These are phyloP conservation scores for Lucifuga dentata DNA, from an alignment of 2,113 vertebrate genomes.

Conservation along the genomic window DNA sequence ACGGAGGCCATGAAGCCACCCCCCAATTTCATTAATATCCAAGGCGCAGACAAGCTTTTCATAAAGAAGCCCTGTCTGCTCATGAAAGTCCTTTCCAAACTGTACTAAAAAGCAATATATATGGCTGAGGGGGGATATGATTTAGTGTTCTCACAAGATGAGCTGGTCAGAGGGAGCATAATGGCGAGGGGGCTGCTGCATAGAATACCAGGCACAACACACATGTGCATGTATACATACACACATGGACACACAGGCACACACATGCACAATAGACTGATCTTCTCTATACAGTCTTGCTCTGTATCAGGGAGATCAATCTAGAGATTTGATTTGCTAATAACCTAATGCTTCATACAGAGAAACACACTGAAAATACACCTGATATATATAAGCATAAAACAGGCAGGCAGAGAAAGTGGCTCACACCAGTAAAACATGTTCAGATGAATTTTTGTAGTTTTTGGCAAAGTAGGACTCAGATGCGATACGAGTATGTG, in stretches of 20 bases:
- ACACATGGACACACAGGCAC: neutral
- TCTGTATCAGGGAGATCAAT: slow-evolving; percentile 30
- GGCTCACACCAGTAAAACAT: no score
- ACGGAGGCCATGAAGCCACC: slow-evolving; percentile 38
- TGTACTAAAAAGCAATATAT: slow-evolving; percentile 67
- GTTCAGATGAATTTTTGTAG: no score
- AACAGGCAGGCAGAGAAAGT: neutral
- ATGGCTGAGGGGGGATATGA: slow-evolving; percentile 43
- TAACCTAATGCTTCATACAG: slow-evolving; percentile 5
- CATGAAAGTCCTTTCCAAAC: slow-evolving; percentile 61
- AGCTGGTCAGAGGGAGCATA: slow-evolving; percentile 16
- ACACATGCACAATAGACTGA: slow-evolving; percentile 1
- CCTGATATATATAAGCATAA: neutral
- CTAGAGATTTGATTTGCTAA: slow-evolving; percentile 9
- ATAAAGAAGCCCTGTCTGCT: slow-evolving; percentile 53
- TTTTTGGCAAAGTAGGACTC: neutral
- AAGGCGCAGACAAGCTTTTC: slow-evolving; percentile 56
- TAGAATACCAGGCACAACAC: no score
- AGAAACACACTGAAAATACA: neutral
- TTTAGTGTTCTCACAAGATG: slow-evolving; percentile 61
- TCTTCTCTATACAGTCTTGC: neutral
- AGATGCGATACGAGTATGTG: neutral
- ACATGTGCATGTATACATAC: slow-evolving; percentile 10
- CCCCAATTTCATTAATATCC: slow-evolving; percentile 64
- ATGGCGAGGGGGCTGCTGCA: slow-evolving; percentile 9